Conservation (phyloP, 2,797 vertebrate species). For the Phalanger gymnotis region DNA sequence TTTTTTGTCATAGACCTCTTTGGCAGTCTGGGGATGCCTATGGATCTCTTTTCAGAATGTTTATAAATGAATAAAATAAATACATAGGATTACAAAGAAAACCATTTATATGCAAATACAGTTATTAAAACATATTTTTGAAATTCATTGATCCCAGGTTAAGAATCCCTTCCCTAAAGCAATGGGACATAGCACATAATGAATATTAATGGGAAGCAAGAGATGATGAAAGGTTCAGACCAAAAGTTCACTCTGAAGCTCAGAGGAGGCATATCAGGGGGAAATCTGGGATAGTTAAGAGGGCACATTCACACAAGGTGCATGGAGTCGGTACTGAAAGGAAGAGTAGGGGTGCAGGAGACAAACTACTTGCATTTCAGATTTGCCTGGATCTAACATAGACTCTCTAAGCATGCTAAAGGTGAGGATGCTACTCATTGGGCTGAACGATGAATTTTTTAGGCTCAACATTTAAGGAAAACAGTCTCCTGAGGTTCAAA, state of each 20-base stretch:
- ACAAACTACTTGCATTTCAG: rapidly evolving
- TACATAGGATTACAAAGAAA: neutral
- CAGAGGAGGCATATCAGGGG: neutral
- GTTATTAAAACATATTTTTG: neutral
- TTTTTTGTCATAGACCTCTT: neutral
- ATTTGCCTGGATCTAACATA: neutral
- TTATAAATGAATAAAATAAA: neutral
- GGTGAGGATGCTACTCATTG: neutral
- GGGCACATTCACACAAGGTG: too few species aligned
- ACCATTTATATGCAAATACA: neutral
- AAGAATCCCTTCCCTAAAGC: neutral
- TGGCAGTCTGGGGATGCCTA: neutral
- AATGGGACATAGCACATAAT: neutral
- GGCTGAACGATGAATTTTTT: neutral
- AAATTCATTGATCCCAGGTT: neutral
- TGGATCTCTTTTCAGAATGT: neutral
- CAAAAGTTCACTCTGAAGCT: neutral
- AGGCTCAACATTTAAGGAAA: neutral
- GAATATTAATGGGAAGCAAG: neutral
- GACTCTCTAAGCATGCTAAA: neutral
- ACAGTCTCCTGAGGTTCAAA: neutral
- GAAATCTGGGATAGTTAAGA: neutral
- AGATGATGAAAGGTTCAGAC: neutral
- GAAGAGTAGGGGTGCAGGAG: too few species aligned
- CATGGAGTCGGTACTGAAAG: neutral